Percentiles rank a stretch among this genome's conserved stretches.
These are phyloP conservation scores for Gobiocypris rarus DNA, from an alignment of 2,113 vertebrate species.

Conservation along the genomic window DNA sequence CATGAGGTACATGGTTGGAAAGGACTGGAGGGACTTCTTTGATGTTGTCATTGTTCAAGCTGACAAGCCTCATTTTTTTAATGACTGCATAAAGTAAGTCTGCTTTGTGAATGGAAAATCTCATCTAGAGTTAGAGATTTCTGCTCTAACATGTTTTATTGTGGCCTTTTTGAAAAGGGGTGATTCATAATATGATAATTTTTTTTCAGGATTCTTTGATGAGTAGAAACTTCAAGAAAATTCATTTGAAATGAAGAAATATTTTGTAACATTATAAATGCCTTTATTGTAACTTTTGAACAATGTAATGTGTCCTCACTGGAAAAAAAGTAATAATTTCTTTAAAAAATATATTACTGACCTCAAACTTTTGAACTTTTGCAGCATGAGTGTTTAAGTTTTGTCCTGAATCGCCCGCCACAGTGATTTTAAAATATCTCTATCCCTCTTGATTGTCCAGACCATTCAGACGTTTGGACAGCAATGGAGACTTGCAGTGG, in stretches of 20 bases:
- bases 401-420: background rate
- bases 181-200: background rate
- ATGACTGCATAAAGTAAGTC: constrained; percentile 84
- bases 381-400: background rate
- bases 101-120: background rate
- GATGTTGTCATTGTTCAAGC: constrained; percentile 85
- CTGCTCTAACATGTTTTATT: background rate
- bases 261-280: background rate
- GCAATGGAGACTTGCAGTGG: constrained; percentile 82
- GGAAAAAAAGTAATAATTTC: background rate
- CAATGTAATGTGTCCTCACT: background rate
- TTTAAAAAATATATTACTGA: background rate
- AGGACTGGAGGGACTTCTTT: constrained; percentile 85
- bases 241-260: background rate
- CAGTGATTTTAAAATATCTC: background rate
- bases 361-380: background rate
- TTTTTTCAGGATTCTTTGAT: background rate
- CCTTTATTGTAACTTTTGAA: background rate
- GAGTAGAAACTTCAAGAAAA: background rate
- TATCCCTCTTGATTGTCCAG: constrained; percentile 59
- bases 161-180: background rate
- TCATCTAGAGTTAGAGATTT: background rate
- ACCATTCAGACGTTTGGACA: constrained; percentile 81
- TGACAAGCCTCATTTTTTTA: constrained; percentile 87
- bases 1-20: constrained; percentile 85